Conservation (phyloP, 2,888 invertebrate species). For the Cheilosia vernalis region DNA sequence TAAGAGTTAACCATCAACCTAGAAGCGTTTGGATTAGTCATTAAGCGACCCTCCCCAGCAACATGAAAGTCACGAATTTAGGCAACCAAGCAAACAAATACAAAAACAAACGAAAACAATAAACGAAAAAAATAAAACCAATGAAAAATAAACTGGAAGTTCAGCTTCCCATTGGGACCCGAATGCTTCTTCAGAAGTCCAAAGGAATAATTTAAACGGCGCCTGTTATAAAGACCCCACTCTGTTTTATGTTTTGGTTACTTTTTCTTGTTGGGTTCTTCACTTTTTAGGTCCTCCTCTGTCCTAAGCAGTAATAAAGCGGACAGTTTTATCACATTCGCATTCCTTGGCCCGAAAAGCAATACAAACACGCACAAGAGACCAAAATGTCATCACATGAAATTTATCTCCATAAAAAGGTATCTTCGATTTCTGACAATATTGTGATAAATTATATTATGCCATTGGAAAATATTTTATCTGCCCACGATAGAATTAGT, state of each 20-base stretch:
- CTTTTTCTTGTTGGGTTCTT: slow-evolving; percentile 23
- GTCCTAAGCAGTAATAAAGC: slow-evolving; percentile 69
- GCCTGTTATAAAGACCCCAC: slow-evolving; percentile 75
- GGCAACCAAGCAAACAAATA: slow-evolving; percentile 43
- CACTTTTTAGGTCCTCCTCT: slow-evolving; percentile 55
- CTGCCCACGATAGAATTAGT: slow-evolving; percentile 45
- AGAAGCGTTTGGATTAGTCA: slow-evolving; percentile 72
- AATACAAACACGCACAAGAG: slow-evolving; percentile 67
- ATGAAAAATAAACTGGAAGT: slow-evolving; percentile 58
- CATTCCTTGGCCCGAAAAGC: slow-evolving; percentile 58
- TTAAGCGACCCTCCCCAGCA: slow-evolving; percentile 63
- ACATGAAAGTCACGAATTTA: slow-evolving; percentile 56
- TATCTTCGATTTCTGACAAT: slow-evolving; percentile 76
- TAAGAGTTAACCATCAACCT: slow-evolving; percentile 57
- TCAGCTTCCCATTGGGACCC: slow-evolving; percentile 72
- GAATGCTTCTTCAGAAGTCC: slow-evolving; percentile 75
- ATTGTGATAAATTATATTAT: slow-evolving; percentile 74
- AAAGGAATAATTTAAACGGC: slow-evolving; percentile 74
- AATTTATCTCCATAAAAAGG: slow-evolving; percentile 73
- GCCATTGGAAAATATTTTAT: slow-evolving; percentile 41
- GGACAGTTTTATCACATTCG: slow-evolving; percentile 75
- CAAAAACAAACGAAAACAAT: not conserved
- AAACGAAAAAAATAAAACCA: too few relatives aligned
- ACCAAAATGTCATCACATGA: slow-evolving; percentile 73
- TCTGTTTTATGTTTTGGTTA: slow-evolving; percentile 63